phyloP scores from a whole-genome alignment of 2,888 invertebrate genomes.

The Eustalomyia histrio region DNA sequence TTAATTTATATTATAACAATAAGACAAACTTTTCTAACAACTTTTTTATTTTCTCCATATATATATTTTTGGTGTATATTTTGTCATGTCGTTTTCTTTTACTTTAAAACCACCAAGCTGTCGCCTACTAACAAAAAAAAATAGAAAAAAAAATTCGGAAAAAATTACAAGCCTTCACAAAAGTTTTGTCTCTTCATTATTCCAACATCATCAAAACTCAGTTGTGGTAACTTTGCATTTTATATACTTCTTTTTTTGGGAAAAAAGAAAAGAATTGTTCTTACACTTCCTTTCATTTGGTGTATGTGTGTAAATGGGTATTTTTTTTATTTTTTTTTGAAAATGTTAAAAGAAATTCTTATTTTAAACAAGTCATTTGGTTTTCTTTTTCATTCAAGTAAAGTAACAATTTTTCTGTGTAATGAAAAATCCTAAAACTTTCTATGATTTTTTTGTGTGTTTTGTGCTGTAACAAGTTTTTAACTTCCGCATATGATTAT shows the following conservation, averaged over 20 bases:
- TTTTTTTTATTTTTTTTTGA: conserved; percentile 5
- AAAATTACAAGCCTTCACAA: conserved; percentile 77
- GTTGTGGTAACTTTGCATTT: conserved; percentile 65
- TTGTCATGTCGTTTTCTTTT: conserved; percentile 60
- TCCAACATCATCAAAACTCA: conserved; percentile 63
- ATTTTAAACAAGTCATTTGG: conserved; percentile 46
- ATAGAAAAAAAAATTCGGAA: conserved; percentile 39
- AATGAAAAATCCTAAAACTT: conserved; percentile 34
- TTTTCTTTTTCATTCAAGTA: conserved; percentile 13
- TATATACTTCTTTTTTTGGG: conserved; percentile 35
- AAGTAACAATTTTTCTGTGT: conserved; percentile 5
- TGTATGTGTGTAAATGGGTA: conserved; percentile 18
- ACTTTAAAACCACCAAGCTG: conserved; percentile 63
- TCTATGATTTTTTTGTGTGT: conserved; percentile 26
- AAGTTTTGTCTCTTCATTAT: conserved; percentile 78
- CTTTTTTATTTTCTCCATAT: conserved; percentile 44
- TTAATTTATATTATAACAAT: conserved; percentile 51
- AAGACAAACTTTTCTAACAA: conserved; percentile 61
- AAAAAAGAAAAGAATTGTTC: conserved; percentile 45
- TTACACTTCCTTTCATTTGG: conserved; percentile 45
- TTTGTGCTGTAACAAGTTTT: conserved; percentile 42
- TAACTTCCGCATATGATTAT: conserved; percentile 53
- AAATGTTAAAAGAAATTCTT: neutral
- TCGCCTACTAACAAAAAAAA: conserved; percentile 52
- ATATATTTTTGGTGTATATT: conserved; percentile 44